A percentile compares a stretch with the other conserved stretches of the same genome.
Evolutionary conservation across 2,113 vertebrate species (phyloP).

Genomic region (Rhadina sibilatrix): DNA sequence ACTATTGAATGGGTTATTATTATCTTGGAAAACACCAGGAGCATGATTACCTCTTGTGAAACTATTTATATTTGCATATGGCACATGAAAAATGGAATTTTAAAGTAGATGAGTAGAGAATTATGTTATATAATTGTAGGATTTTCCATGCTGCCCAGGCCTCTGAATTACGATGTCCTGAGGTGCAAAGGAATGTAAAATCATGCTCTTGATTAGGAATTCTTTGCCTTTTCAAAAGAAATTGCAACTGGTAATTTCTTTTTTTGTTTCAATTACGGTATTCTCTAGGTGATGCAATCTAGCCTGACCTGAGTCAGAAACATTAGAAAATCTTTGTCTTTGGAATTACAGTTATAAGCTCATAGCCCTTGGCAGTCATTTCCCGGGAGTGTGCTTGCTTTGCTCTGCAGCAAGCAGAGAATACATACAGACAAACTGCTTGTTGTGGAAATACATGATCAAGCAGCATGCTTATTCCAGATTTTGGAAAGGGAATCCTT

Average conservation of each 20-base stretch:
- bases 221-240: conserved; percentile 16
- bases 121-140: background rate
- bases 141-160: background rate
- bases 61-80: background rate
- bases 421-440: background rate
- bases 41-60: background rate
- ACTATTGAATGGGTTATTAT: background rate
- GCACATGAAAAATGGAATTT: background rate
- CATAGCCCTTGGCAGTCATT: background rate
- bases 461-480: background rate
- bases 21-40: conserved; percentile 30
- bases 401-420: background rate
- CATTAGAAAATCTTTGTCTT: background rate
- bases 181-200: background rate
- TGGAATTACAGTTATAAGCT: background rate
- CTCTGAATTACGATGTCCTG: background rate
- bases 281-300: background rate
- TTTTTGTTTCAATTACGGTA: background rate
- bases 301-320: background rate
- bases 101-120: background rate
- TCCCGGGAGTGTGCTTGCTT: background rate
- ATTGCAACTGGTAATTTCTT: background rate
- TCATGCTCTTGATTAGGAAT: background rate
- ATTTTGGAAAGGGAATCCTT: background rate
- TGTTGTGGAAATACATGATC: background rate